phyloP scores from a whole-genome alignment of 1,140 invertebrate species.

The Drosophila nebulosa region DNA sequence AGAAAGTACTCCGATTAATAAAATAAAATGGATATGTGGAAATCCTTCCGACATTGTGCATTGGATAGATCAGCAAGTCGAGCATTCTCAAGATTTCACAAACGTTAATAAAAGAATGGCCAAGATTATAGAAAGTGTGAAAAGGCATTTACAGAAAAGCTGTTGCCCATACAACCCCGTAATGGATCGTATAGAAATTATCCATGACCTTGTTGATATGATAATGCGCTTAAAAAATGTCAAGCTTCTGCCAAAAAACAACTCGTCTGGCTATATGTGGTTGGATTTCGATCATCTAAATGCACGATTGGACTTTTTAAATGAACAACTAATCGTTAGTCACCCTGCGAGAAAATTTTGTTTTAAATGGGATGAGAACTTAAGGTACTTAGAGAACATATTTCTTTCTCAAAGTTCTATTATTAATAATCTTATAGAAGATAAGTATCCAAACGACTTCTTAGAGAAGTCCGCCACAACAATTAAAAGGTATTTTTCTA shows the following conservation, averaged over 20 bases:
- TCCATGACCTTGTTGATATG: slow-evolving; percentile 41
- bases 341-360: slow-evolving; percentile 21
- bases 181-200: slow-evolving; percentile 43
- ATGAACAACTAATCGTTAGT: background rate
- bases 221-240: slow-evolving; percentile 4
- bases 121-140: background rate
- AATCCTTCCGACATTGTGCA: background rate
- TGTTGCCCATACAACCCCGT: slow-evolving; percentile 44
- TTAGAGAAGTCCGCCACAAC: background rate
- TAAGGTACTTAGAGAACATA: background rate
- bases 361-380: background rate
- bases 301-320: slow-evolving; percentile 20
- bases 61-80: slow-evolving; percentile 39
- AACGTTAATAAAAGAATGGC: background rate
- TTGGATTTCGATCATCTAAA: slow-evolving; percentile 26
- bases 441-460: background rate
- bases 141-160: background rate
- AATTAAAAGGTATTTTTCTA: too few species aligned
- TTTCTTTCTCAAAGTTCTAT: background rate
- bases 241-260: background rate
- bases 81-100: background rate
- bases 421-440: background rate
- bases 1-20: background rate
- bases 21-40: background rate
- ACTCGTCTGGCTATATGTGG: background rate